phyloP scores from a whole-genome alignment of 1,140 invertebrate genomes.

The Trichogramma pretiosum region DNA sequence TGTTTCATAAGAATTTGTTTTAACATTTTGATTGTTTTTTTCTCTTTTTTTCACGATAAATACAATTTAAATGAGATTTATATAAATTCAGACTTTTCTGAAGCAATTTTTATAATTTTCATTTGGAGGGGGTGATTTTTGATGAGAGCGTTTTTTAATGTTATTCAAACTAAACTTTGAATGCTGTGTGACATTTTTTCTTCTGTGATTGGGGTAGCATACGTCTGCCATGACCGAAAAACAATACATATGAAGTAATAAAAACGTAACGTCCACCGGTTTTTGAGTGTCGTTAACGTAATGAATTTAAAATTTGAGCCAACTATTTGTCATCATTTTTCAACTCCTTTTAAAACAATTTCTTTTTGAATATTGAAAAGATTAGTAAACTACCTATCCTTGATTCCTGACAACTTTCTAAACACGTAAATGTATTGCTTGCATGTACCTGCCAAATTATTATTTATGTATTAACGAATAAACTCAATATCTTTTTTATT shows the following conservation, averaged over 20 bases:
- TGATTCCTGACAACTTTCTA: conserved; percentile 47
- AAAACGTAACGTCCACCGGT: conserved; percentile 48
- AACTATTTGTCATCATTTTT: no score
- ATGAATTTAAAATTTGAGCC: conserved; percentile 10
- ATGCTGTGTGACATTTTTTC: conserved; percentile 59
- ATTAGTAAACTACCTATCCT: conserved; percentile 53
- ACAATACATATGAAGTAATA: no score
- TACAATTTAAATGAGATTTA: no score
- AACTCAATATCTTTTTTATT: conserved; percentile 56
- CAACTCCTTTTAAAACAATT: no score
- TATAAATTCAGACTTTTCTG: not conserved
- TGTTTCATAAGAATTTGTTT: conserved; percentile 10
- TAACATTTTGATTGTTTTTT: conserved; percentile 12
- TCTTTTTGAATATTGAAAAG: no score
- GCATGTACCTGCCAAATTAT: conserved; percentile 43
- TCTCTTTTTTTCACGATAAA: conserved; percentile 1
- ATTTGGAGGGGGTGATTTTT: conserved; percentile 8
- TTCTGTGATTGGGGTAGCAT: conserved; percentile 62
- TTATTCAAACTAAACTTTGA: conserved; percentile 30
- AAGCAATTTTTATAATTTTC: conserved; percentile 15
- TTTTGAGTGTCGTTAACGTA: conserved; percentile 51
- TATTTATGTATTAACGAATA: conserved; percentile 43
- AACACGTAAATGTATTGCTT: conserved; percentile 34
- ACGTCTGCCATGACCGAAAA: conserved; percentile 39
- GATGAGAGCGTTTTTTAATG: conserved; percentile 10